A percentile compares a stretch with the other conserved stretches of the same genome.
Evolutionary conservation across 2,797 vertebrate genomes (phyloP).

Genomic region (Pampus argenteus): DNA sequence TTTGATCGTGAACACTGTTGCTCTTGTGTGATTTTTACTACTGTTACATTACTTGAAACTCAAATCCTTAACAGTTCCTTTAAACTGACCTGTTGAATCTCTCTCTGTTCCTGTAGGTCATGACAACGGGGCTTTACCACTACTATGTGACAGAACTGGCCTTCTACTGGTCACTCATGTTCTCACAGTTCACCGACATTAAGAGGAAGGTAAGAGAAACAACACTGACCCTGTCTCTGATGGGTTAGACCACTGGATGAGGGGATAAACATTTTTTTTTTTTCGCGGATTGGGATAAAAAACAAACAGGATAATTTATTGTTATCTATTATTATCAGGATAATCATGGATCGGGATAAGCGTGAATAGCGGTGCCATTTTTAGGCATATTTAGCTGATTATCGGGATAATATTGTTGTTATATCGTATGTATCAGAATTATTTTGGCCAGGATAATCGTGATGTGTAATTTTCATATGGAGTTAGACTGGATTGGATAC

Average conservation of each 20-base stretch:
- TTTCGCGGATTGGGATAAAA: no score
- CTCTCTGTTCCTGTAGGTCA: conserved; percentile 80
- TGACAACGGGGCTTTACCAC: conserved; percentile 91
- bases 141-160: conserved; percentile 94
- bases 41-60: background rate
- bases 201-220: conserved; percentile 93
- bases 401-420: no score
- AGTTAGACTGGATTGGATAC: no score
- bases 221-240: background rate
- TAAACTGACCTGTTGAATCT: background rate
- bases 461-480: no score
- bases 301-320: no score
- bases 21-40: background rate
- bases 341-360: no score
- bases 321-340: no score
- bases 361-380: no score
- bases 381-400: no score
- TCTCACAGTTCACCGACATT: conserved; percentile 98
- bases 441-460: no score
- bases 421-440: no score
- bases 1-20: background rate
- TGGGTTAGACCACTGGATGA: background rate
- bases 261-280: no score
- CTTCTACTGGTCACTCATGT: conserved; percentile 98
- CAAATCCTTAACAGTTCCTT: background rate